phyloP scores from a whole-genome alignment of 2,888 invertebrate species.

The Patella pellucida region DNA sequence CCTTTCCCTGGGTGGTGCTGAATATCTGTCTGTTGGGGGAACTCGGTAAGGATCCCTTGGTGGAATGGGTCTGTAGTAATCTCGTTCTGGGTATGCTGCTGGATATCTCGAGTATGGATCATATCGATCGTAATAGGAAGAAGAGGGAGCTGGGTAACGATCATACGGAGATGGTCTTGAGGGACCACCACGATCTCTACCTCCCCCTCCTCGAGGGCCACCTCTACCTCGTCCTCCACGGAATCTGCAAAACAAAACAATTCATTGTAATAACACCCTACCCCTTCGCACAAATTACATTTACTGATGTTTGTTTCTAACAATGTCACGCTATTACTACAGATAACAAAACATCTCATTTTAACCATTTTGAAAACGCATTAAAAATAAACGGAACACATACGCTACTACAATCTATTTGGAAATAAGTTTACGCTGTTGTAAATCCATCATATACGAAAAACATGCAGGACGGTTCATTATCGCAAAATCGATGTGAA shows the following conservation, averaged over 20 bases:
- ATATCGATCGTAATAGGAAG: constrained; percentile 35
- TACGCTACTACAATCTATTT: no score
- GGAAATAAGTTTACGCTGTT: no score
- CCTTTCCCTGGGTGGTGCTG: constrained; percentile 23
- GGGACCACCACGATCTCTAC: constrained; percentile 11
- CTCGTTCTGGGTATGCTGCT: constrained; percentile 44
- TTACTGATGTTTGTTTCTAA: no score
- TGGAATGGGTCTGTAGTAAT: constrained; percentile 51
- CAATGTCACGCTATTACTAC: no score
- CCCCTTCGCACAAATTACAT: neutral
- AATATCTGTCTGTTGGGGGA: constrained; percentile 42
- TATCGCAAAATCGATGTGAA: neutral
- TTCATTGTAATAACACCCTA: neutral
- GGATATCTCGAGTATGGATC: constrained; percentile 41
- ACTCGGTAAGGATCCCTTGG: constrained; percentile 47
- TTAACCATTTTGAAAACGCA: no score
- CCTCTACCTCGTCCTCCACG: constrained; percentile 21
- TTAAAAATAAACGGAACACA: no score
- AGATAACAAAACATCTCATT: no score
- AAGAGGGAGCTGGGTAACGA: constrained; percentile 22
- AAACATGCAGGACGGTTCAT: constrained; percentile 3
- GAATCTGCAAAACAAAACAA: constrained; percentile 11
- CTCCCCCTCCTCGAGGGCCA: constrained; percentile 13
- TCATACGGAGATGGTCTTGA: constrained; percentile 26
- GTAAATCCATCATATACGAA: neutral